Percentiles rank a stretch among this genome's conserved stretches.
These are phyloP conservation scores for Horisme vitalbata DNA, from an alignment of 2,888 invertebrate species.

Conservation along the genomic window DNA sequence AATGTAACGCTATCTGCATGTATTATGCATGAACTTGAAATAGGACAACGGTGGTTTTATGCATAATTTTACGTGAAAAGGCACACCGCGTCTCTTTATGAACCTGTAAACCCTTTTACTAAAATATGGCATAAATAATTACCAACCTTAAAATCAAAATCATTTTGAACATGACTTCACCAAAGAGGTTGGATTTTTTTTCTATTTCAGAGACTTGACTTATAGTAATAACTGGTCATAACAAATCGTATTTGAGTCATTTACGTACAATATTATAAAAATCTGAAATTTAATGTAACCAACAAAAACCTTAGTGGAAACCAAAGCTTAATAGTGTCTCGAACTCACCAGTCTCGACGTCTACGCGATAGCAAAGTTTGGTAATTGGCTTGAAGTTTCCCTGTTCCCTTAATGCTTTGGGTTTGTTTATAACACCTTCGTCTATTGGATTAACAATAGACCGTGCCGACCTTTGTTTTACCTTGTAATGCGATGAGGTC, in stretches of 20 bases:
- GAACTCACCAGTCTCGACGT: slow-evolving; percentile 2
- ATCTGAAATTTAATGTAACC: too few species aligned
- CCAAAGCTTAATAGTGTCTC: background rate
- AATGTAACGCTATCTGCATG: slow-evolving; percentile 15
- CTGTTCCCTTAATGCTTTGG: slow-evolving; percentile 3
- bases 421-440: slow-evolving; percentile 12
- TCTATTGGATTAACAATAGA: slow-evolving; percentile 19
- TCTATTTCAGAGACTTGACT: too few species aligned
- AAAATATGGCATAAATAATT: too few species aligned
- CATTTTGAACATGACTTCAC: too few species aligned
- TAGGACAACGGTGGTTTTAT: slow-evolving; percentile 6
- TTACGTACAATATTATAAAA: too few species aligned
- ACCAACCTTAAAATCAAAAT: too few species aligned
- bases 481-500: background rate
- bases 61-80: slow-evolving; percentile 6
- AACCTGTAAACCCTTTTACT: too few species aligned
- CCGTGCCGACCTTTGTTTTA: slow-evolving; percentile 6
- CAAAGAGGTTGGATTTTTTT: too few species aligned
- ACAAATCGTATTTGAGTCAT: too few species aligned
- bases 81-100: background rate
- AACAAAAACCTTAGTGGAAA: background rate
- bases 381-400: slow-evolving; percentile 22
- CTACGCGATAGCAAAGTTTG: slow-evolving; percentile 23
- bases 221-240: too few species aligned
- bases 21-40: slow-evolving; percentile 19